These are phyloP conservation scores for Macrotus californicus DNA, from an alignment of 2,113 vertebrate species.

Conservation along the genomic window DNA sequence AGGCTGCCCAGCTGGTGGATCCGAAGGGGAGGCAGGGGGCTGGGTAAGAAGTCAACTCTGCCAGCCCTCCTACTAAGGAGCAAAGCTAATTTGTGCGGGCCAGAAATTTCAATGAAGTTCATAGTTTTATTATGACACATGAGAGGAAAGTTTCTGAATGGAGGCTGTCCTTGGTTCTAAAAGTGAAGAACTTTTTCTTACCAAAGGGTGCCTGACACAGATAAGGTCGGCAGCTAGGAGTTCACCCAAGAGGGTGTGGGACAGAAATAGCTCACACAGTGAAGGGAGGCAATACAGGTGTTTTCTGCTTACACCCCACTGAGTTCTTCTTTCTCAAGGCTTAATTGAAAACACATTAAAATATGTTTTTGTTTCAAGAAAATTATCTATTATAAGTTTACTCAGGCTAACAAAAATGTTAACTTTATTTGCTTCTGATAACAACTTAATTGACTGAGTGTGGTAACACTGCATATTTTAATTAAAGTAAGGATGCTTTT, in stretches of 20 bases:
- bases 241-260: neutral
- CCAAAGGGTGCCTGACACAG: neutral
- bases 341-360: conserved; percentile 1
- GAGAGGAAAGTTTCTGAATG: neutral
- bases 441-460: neutral
- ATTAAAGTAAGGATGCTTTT: neutral
- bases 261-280: neutral
- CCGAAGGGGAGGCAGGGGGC: neutral
- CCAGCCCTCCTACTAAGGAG: accelerated
- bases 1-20: neutral
- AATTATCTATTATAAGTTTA: neutral
- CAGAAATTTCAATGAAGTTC: neutral
- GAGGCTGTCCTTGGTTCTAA: neutral
- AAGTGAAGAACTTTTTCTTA: neutral
- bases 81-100: neutral
- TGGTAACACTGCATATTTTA: neutral
- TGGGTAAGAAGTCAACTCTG: accelerated
- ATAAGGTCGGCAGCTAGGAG: neutral
- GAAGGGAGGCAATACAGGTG: neutral
- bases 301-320: neutral
- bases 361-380: neutral
- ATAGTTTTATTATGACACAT: neutral
- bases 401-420: neutral
- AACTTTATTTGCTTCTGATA: conserved; percentile 12
- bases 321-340: neutral